These are phyloP conservation scores for Eudyptes chrysolophus DNA, from an alignment of 2,113 vertebrate species.

Conservation along the genomic window DNA sequence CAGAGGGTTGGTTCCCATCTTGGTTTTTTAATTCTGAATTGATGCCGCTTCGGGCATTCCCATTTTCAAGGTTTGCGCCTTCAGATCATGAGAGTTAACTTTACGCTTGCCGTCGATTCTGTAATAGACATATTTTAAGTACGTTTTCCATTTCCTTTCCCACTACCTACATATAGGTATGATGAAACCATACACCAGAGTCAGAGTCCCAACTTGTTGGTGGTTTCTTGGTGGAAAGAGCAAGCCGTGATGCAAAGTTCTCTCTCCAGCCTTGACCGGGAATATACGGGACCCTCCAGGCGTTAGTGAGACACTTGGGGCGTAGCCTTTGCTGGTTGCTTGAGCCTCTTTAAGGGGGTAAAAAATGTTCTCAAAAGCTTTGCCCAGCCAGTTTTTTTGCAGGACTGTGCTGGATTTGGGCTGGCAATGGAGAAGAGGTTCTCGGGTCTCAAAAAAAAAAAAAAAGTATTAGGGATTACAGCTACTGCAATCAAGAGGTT, in stretches of 20 bases:
- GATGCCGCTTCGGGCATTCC: neutral
- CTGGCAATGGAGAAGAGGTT: neutral
- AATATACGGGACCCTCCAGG: neutral
- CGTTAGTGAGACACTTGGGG: neutral
- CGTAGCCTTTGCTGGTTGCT: no score
- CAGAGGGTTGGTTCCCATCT: neutral
- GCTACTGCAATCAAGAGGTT: neutral
- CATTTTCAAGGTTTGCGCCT: neutral
- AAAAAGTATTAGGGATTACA: no score
- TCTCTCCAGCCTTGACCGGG: neutral
- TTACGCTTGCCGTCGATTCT: accelerated
- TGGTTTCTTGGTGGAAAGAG: neutral
- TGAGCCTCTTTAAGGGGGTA: neutral
- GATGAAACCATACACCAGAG: neutral
- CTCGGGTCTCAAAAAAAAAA: no score
- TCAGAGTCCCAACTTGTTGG: neutral
- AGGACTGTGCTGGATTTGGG: neutral
- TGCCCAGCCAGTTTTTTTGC: neutral
- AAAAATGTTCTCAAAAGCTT: neutral
- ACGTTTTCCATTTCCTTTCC: neutral
- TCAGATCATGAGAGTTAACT: no score
- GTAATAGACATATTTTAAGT: neutral
- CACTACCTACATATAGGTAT: accelerated
- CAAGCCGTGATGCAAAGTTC: no score
- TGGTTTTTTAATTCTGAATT: neutral